These are phyloP conservation scores for Drosophila punjabiensis DNA, from an alignment of 1,140 invertebrate genomes.

Conservation along the genomic window DNA sequence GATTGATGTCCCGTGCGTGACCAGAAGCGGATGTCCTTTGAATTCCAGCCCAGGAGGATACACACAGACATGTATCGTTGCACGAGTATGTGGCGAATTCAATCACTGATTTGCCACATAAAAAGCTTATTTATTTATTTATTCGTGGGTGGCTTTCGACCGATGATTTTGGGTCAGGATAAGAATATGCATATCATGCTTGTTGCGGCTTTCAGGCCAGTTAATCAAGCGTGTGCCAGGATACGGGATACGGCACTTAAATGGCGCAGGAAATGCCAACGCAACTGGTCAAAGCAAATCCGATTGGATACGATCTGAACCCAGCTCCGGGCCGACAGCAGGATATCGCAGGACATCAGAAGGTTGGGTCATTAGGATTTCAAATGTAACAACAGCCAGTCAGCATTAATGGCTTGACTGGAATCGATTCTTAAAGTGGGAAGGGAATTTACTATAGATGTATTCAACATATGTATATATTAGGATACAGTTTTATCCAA, in stretches of 20 bases:
- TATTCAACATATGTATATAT: neutral
- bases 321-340: constrained; percentile 9
- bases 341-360: constrained; percentile 18
- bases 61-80: neutral
- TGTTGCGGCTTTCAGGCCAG: constrained; percentile 53
- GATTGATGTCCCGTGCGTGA: constrained; percentile 48
- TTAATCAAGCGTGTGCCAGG: constrained; percentile 51
- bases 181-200: constrained; percentile 59
- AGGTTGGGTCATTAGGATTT: constrained; percentile 21
- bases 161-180: constrained; percentile 46
- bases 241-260: constrained; percentile 72
- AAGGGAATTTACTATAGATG: neutral
- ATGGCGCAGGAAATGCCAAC: constrained; percentile 62
- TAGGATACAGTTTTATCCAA: neutral
- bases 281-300: constrained; percentile 51
- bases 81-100: constrained; percentile 32
- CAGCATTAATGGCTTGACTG: constrained; percentile 8
- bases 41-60: constrained; percentile 7
- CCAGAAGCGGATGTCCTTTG: constrained; percentile 62
- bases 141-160: constrained; percentile 42
- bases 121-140: constrained; percentile 60
- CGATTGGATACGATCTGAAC: constrained; percentile 18
- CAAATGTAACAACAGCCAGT: constrained; percentile 22
- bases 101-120: constrained; percentile 56
- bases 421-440: neutral